phyloP scores from a whole-genome alignment of 1,140 invertebrate species.

The Phortica variegata region DNA sequence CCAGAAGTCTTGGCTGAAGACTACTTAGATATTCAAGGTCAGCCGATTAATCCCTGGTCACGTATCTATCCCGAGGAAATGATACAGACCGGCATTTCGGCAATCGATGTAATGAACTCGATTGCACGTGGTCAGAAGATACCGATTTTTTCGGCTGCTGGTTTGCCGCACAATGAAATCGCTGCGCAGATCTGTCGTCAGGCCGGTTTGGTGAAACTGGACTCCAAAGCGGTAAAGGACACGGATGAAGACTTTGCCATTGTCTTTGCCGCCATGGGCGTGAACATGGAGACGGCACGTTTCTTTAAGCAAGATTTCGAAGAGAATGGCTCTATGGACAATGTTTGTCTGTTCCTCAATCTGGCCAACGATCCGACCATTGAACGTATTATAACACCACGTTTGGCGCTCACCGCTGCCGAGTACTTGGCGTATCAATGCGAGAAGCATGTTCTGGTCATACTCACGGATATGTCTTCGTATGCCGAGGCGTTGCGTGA shows the following conservation, averaged over 20 bases:
- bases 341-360: constrained; percentile 97
- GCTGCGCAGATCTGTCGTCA: constrained; percentile 99
- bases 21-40: constrained; percentile 94
- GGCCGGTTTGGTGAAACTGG: constrained; percentile 91
- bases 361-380: constrained; percentile 98
- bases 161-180: constrained; percentile 98
- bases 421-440: constrained; percentile 98
- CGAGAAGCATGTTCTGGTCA: constrained; percentile 97
- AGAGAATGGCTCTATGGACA: constrained; percentile 99
- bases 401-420: constrained; percentile 92
- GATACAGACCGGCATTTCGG: constrained; percentile 98
- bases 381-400: constrained; percentile 97
- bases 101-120: constrained; percentile 99
- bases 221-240: constrained; percentile 86
- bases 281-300: constrained; percentile 97
- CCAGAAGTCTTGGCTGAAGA: constrained; percentile 96
- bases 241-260: constrained; percentile 94
- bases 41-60: constrained; percentile 97
- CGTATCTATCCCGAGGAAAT: constrained; percentile 99
- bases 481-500: constrained; percentile 97
- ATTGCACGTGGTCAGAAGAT: constrained; percentile 99
- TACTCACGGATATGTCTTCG: constrained; percentile 98
- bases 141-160: constrained; percentile 97
- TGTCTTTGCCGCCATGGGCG: constrained; percentile 98
- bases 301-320: constrained; percentile 98